Conservation (phyloP, 2,113 vertebrate species). For the Collichthys lucidus region DNA sequence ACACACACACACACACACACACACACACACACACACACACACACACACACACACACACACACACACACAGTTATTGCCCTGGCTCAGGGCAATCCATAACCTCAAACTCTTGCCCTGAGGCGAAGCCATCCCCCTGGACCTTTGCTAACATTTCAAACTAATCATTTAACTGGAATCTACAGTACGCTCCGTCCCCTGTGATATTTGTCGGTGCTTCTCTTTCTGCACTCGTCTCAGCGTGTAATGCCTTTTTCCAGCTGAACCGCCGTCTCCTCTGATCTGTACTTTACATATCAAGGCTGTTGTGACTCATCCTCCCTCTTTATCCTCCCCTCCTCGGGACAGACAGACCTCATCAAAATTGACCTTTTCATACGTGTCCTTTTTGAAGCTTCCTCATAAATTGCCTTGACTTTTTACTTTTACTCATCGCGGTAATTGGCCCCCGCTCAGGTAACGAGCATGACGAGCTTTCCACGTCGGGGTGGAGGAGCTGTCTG, state of each 20-base stretch:
- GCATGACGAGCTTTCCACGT: constrained; percentile 26
- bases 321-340: constrained; percentile 54
- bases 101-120: constrained; percentile 46
- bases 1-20: constrained; percentile 28
- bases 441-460: constrained; percentile 70
- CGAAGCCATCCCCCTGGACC: constrained; percentile 47
- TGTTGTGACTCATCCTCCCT: constrained; percentile 57
- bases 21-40: constrained; percentile 23
- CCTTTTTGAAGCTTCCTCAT: constrained; percentile 73
- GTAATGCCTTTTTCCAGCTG: constrained; percentile 35
- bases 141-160: constrained; percentile 59
- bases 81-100: constrained; percentile 45
- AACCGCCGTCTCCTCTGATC: constrained; percentile 63
- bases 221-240: constrained; percentile 32
- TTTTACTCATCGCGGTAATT: constrained; percentile 72
- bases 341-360: constrained; percentile 72
- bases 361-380: constrained; percentile 78
- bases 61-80: constrained; percentile 14
- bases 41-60: constrained; percentile 20
- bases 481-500: constrained; percentile 11
- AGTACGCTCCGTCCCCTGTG: not conserved
- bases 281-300: constrained; percentile 67
- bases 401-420: constrained; percentile 78
- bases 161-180: constrained; percentile 42
- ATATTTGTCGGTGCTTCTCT: constrained; percentile 21